Base-by-base conservation (phyloP, 2,888 invertebrate species). In the Hofmannophila pseudospretella region DNA sequence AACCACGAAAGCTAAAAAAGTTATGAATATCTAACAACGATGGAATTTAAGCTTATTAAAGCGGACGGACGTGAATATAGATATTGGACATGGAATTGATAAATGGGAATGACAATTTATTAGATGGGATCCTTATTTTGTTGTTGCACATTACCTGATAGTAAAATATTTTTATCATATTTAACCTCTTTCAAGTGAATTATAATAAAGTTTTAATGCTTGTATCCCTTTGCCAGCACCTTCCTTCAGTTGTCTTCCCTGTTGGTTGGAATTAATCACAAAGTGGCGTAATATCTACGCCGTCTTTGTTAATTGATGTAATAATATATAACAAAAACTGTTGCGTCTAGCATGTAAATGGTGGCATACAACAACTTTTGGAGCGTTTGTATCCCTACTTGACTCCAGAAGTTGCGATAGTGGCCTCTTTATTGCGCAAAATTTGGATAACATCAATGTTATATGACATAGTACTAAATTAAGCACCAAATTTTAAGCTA, bases 401-500 rank as follows among this genome's bases (percentile, higher is more conserved):
- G 5, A 27, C 12, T 27, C 27, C 27, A 11, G 11, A 11, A 11
- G 27, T 27, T 4, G 7, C 12, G 11, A 7, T 11, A 1, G 12
- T 11, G 27, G 10, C 27, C 4, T 11, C 10, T 52, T n/a, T n/a
- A n/a, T n/a, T n/a, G 51, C 45, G 42, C 37, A 40, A 49, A 49
- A 36, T 52, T 47, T 52, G 48, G 48, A 51, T 49, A 56, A 57
- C 51, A 52, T 65, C 54, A 54, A 53, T 62, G 58, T 68, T 66
- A 40, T 47, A 59, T 67, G 66, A 65, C 62, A 56, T 54, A 58
- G 52, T 54, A 61, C 38, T 44, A 38, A 55, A 44, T n/a, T 61
- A 67, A 51, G 65, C 61, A 64, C 60, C 59, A 58, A 54, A 50
- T 52, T 50, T 45, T 38, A 43, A 38, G 52, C 51, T 45, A 51